Evolutionary conservation across 2,888 invertebrate species (phyloP).

Genomic region (Cylloceria caligata): DNA sequence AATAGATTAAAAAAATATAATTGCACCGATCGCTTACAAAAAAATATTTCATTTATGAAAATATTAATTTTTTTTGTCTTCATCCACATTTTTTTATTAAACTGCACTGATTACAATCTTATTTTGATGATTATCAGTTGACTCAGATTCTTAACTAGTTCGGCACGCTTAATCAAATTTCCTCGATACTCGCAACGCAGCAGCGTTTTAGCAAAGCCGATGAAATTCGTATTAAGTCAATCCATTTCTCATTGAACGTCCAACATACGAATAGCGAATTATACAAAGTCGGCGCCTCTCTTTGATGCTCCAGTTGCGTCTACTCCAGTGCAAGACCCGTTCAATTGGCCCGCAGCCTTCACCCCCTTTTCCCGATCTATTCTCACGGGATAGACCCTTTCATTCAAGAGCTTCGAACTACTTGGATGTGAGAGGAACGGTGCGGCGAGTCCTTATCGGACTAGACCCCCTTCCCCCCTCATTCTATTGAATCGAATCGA

Average conservation of each 20-base stretch:
- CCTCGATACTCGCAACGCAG: background rate
- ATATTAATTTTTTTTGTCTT: too few relatives aligned
- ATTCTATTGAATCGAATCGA: conserved; percentile 56
- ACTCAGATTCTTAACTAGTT: too few relatives aligned
- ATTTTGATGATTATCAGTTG: too few relatives aligned
- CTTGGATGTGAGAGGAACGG: conserved; percentile 27
- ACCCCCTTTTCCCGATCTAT: conserved; percentile 3
- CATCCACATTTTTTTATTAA: too few relatives aligned
- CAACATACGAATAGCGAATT: background rate
- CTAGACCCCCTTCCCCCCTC: background rate
- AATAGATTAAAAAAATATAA: too few relatives aligned
- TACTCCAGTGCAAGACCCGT: background rate
- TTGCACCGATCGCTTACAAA: too few relatives aligned
- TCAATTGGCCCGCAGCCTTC: conserved; percentile 20
- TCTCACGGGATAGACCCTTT: conserved; percentile 44
- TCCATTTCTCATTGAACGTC: conserved; percentile 3
- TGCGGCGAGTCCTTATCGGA: conserved; percentile 33
- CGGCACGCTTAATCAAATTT: background rate
- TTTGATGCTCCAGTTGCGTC: conserved; percentile 31
- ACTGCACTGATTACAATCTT: too few relatives aligned
- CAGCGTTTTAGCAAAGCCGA: background rate
- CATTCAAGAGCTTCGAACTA: conserved; percentile 17
- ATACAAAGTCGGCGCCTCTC: conserved; percentile 4
- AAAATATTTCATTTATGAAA: too few relatives aligned
- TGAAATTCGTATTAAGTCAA: background rate